phyloP scores from a whole-genome alignment of 2,113 vertebrate genomes.

The Peromyscus californicus region DNA sequence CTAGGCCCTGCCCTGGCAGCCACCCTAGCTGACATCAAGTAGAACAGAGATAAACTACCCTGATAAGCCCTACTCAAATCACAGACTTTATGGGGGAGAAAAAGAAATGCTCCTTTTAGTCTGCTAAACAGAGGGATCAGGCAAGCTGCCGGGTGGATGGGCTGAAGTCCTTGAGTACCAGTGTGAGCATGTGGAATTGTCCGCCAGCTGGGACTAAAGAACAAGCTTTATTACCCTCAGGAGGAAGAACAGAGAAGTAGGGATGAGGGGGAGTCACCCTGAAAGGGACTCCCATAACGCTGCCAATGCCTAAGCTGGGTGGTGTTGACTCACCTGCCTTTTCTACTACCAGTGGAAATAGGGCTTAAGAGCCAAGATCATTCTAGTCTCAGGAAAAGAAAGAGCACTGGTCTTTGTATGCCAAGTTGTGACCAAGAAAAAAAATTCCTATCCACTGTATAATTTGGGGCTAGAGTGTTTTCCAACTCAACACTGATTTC shows the following conservation, averaged over 20 bases:
- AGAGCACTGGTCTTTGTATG: slow-evolving; percentile 12
- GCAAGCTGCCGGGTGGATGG: background rate
- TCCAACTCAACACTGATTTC: background rate
- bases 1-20: background rate
- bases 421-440: slow-evolving; percentile 37
- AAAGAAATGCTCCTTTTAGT: background rate
- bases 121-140: background rate
- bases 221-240: background rate
- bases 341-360: background rate
- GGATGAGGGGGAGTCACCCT: background rate
- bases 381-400: slow-evolving; percentile 61
- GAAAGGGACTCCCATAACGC: background rate
- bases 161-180: background rate
- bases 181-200: background rate
- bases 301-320: background rate
- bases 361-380: slow-evolving; percentile 5
- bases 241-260: background rate
- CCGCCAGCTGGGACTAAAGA: background rate
- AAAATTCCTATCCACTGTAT: background rate
- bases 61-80: background rate
- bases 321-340: background rate
- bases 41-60: background rate
- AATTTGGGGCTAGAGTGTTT: background rate
- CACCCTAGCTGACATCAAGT: background rate
- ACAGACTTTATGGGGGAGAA: background rate